Evolutionary conservation across 2,888 invertebrate species (phyloP).

Genomic region (Anorthoa munda): DNA sequence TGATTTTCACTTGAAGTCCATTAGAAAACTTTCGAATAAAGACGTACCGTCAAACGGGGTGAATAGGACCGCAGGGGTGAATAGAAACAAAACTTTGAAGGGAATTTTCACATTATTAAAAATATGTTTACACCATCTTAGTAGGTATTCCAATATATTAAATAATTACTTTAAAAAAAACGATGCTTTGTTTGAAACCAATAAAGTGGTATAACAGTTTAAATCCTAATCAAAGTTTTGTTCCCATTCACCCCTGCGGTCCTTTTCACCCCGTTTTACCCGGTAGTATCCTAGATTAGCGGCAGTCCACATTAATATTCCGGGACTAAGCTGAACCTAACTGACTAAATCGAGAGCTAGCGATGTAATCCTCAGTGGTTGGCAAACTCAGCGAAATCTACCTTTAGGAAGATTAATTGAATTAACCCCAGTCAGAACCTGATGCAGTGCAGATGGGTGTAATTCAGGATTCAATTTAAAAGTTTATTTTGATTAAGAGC

Average conservation of each 20-base stretch:
- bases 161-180: too few relatives aligned
- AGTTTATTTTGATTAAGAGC: conserved; percentile 34
- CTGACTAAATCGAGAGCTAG: conserved; percentile 56
- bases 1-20: conserved; percentile 30
- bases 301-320: conserved; percentile 49
- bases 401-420: conserved; percentile 70
- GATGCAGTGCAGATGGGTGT: conserved; percentile 58
- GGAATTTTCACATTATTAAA: too few relatives aligned
- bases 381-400: conserved; percentile 60
- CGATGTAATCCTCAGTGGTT: conserved; percentile 48
- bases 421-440: conserved; percentile 65
- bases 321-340: conserved; percentile 42
- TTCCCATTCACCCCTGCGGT: too few relatives aligned
- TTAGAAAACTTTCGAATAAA: conserved; percentile 37
- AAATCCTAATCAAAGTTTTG: too few relatives aligned
- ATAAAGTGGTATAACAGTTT: too few relatives aligned
- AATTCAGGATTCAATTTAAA: conserved; percentile 53
- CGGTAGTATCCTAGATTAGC: conserved; percentile 24
- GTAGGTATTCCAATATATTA: too few relatives aligned
- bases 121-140: too few relatives aligned
- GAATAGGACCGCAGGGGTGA: too few relatives aligned
- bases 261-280: too few relatives aligned
- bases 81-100: too few relatives aligned
- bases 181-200: too few relatives aligned
- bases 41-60: too few relatives aligned